Evolutionary conservation across 1,140 invertebrate species (phyloP).

Genomic region (Macrosteles quadrilineatus): DNA sequence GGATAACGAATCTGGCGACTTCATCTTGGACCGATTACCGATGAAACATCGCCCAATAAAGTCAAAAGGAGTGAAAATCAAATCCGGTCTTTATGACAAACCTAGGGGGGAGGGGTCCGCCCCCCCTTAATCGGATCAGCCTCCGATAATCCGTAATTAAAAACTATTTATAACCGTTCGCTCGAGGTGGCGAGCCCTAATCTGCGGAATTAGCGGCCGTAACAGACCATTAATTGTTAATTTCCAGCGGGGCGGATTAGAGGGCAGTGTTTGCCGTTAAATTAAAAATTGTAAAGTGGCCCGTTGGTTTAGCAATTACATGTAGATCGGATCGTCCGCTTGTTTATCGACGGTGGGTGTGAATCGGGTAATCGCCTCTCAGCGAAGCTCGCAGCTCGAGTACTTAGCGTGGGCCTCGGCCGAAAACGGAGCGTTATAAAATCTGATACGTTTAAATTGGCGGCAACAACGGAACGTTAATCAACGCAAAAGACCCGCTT

Average conservation of each 20-base stretch:
- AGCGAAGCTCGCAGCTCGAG: too few relatives aligned
- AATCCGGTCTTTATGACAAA: too few relatives aligned
- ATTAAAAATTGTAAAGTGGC: constrained; percentile 24
- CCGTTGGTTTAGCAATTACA: constrained; percentile 22
- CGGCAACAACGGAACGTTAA: not conserved
- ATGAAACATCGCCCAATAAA: too few relatives aligned
- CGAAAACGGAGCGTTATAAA: not conserved
- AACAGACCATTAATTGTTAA: constrained; percentile 24
- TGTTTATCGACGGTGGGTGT: not conserved
- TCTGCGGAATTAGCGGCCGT: constrained; percentile 20
- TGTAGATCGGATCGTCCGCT: not conserved
- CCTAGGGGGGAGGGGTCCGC: not conserved
- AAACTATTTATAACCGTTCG: constrained; percentile 18
- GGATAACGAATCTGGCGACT: too few relatives aligned
- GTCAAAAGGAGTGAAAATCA: too few relatives aligned
- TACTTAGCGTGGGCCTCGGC: not conserved
- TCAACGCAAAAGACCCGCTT: not conserved
- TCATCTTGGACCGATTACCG: too few relatives aligned
- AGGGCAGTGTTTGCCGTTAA: constrained; percentile 18
- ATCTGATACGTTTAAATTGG: not conserved
- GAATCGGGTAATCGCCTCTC: not conserved
- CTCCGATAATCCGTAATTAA: constrained; percentile 15
- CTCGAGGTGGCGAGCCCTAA: constrained; percentile 3
- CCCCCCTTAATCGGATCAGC: constrained; percentile 9
- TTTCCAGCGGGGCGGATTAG: constrained; percentile 13